Evolutionary conservation across 2,797 vertebrate species (phyloP), one percentile per base, ranked within the genome.

Genomic region (Craterocephalus amniculus): DNA sequence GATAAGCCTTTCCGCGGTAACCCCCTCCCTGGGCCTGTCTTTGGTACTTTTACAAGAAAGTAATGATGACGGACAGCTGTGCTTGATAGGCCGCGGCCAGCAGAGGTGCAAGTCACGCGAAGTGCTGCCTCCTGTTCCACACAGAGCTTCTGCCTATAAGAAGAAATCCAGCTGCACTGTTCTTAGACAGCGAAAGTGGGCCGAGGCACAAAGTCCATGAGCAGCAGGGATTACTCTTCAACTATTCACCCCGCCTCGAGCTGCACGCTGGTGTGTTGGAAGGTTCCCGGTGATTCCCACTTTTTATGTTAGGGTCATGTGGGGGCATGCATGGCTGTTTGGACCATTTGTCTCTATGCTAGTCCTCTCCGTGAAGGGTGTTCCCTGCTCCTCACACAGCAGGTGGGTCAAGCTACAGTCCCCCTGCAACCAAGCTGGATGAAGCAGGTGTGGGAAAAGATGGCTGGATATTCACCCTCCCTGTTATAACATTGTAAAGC

Each of bases 41-140:
- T 81, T 91, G 93, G 93, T 95, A 94, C 96, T 95, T 88, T 82
- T 78, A 89, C 86, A 89, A 86, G 89, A 87, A 83, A 89, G 76
- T 94, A 93, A 95, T 90, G 92, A 95, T 85, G 79, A 94, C 14
- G 7, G 92, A 89, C 88, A 91, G 93, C 91, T 90, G 76, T 66
- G 88, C 83, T 22, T 34, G 84, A 86, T 58, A 35, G 83, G 84
- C 76, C 60, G 14, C 40, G 66, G 83, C 78, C 81, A 74, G 87
- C 84, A 77, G 86, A 87, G 75, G 70, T 81, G 82, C 79, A 90
- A 87, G 91, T 40, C 91, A 93, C 80, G 86, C 89, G 74, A 90
- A 87, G 89, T 75, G 83, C 81, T 8, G 58, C 24, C 8, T 81
- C 58, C 58, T 49, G 52, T 79, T 66, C 49, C 38, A 54, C 57